These are phyloP conservation scores for Hystrix brachyura DNA, from an alignment of 2,113 vertebrate genomes.

Conservation along the genomic window DNA sequence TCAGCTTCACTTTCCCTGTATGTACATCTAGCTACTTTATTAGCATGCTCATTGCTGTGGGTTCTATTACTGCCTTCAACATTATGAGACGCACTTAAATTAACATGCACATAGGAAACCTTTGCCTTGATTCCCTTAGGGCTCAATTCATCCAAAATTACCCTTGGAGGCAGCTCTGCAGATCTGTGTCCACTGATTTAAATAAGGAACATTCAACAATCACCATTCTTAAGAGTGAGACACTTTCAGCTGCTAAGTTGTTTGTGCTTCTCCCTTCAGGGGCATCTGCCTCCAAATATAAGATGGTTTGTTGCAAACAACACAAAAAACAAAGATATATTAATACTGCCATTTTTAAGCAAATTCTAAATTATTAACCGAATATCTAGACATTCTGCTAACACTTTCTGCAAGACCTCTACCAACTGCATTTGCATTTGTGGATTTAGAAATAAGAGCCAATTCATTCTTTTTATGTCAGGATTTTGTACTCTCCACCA, in stretches of 20 bases:
- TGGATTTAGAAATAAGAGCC: conserved; percentile 24
- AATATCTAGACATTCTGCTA: background rate
- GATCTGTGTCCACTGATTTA: conserved; percentile 26
- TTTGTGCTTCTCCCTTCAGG: conserved; percentile 45
- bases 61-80: conserved; percentile 48
- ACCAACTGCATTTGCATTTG: background rate
- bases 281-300: conserved; percentile 3
- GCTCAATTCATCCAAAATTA: conserved; percentile 40
- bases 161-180: conserved; percentile 24
- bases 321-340: conserved; percentile 56
- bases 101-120: background rate
- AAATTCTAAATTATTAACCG: background rate
- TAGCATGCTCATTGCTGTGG: conserved; percentile 29
- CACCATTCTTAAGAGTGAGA: conserved; percentile 51
- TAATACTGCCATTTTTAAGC: background rate
- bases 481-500: background rate
- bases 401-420: conserved; percentile 3
- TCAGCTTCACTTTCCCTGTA: background rate
- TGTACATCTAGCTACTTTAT: background rate
- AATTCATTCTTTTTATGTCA: background rate
- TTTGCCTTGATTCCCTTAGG: conserved; percentile 29
- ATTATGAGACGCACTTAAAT: conserved; percentile 11
- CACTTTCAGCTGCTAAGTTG: background rate
- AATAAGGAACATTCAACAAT: conserved; percentile 61
- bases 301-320: background rate